Conservation (phyloP, 2,113 vertebrate genomes). For the Rhipidura dahli region DNA sequence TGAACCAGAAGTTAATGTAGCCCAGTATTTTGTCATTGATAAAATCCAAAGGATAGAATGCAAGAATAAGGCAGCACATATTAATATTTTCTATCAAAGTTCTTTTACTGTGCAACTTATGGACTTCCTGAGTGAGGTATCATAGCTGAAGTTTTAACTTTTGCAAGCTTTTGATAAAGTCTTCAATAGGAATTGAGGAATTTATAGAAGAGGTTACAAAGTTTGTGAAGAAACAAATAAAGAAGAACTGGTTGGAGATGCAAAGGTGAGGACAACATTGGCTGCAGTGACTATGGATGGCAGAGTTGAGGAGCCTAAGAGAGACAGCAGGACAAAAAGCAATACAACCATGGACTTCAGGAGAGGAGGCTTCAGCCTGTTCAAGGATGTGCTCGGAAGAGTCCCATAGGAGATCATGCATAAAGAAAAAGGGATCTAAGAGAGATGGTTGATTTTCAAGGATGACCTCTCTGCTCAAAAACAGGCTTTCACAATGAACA, state of each 20-base stretch:
- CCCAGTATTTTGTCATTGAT: background rate
- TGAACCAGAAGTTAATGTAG: background rate
- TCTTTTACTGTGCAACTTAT: background rate
- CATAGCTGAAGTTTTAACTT: background rate
- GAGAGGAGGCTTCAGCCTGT: background rate
- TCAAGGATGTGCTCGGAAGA: background rate
- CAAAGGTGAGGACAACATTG: background rate
- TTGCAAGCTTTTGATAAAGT: background rate
- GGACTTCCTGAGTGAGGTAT: background rate
- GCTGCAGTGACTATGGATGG: background rate
- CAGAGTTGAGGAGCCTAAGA: background rate
- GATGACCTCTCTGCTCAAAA: background rate
- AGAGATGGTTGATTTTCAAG: background rate
- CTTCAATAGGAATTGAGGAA: background rate
- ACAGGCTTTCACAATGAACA: background rate
- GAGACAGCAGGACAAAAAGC: background rate
- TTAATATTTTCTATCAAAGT: background rate
- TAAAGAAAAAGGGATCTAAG: background rate
- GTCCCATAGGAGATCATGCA: background rate
- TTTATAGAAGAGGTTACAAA: background rate
- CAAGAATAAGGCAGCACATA: background rate
- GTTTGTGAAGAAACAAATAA: background rate
- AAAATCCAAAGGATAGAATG: background rate
- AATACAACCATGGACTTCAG: background rate
- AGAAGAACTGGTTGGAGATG: background rate